Conservation (phyloP, 1,140 invertebrate species). For the Eufriesea mexicana region DNA sequence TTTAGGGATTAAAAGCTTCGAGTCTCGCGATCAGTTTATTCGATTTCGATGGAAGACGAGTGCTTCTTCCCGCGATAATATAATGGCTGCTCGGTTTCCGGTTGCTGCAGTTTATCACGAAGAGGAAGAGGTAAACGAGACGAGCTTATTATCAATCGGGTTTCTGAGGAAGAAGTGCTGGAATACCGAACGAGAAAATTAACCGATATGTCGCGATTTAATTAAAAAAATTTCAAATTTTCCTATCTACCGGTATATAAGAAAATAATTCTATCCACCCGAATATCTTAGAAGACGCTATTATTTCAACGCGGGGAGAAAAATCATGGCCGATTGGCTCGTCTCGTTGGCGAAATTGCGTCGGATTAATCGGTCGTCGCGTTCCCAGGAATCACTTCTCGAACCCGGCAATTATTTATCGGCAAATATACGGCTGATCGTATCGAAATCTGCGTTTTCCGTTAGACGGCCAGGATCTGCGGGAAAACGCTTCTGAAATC, state of each 20-base stretch:
- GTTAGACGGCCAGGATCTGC: neutral
- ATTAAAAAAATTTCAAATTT: too few relatives aligned
- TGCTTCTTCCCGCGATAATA: neutral
- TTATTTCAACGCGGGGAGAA: neutral
- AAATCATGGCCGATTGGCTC: neutral
- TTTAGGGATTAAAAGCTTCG: neutral
- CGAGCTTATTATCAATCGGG: too few relatives aligned
- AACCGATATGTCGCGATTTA: too few relatives aligned
- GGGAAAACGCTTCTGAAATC: conserved; percentile 12
- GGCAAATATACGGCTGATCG: conserved; percentile 8
- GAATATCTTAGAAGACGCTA: neutral
- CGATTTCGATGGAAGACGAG: neutral
- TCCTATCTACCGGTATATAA: too few relatives aligned
- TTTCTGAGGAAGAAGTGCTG: too few relatives aligned
- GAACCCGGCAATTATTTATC: conserved; percentile 22
- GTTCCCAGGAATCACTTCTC: conserved; percentile 9
- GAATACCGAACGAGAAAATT: too few relatives aligned
- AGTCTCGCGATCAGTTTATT: neutral
- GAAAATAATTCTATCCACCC: too few relatives aligned
- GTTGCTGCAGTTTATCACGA: neutral
- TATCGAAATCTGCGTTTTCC: conserved; percentile 4
- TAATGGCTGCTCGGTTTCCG: too few relatives aligned
- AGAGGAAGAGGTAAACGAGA: neutral
- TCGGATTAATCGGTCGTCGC: neutral
- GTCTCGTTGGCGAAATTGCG: neutral